phyloP scores from a whole-genome alignment of 1,140 invertebrate species.

The Apis laboriosa region DNA sequence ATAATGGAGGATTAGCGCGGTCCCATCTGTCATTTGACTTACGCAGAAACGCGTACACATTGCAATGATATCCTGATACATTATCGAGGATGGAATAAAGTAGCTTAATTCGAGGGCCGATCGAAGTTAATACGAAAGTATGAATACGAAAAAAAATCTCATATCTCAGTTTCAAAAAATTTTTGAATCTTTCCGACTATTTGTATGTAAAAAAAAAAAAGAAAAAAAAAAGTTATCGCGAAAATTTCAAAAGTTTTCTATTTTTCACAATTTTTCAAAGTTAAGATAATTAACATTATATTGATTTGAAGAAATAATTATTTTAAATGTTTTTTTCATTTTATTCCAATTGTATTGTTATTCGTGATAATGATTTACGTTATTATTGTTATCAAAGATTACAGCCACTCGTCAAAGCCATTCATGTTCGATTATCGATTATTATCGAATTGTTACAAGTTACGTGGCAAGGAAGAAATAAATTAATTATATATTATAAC shows the following conservation, averaged over 20 bases:
- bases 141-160: background rate
- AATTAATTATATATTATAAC: too few relatives aligned
- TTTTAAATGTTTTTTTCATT: background rate
- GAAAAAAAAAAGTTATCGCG: background rate
- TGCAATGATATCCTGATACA: conserved; percentile 7
- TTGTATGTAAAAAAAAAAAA: too few relatives aligned
- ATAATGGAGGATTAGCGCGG: conserved; percentile 75
- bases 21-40: conserved; percentile 72
- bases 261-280: too few relatives aligned
- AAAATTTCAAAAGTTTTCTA: background rate
- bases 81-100: conserved; percentile 19
- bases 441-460: background rate
- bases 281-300: background rate
- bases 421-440: background rate
- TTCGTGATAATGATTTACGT: background rate
- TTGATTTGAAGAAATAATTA: background rate
- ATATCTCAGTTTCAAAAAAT: background rate
- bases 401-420: background rate
- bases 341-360: background rate
- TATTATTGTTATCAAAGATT: background rate
- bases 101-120: background rate
- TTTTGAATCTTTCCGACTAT: background rate
- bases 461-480: background rate
- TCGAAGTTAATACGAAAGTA: background rate
- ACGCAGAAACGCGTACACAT: conserved; percentile 28